phyloP scores from a whole-genome alignment of 2,888 invertebrate species.

The Pheosia gnoma region DNA sequence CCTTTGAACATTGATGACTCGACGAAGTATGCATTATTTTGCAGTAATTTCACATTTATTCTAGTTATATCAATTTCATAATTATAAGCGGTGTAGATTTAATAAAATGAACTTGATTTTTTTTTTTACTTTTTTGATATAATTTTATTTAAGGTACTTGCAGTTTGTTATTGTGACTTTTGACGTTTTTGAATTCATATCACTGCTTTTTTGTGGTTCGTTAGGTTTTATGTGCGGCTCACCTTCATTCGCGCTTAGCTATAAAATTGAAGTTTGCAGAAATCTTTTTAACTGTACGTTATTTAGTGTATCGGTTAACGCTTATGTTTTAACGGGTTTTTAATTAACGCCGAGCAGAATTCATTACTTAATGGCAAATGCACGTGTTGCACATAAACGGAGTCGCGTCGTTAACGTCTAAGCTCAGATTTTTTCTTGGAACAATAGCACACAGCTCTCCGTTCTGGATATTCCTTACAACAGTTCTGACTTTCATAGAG shows the following conservation, averaged over 20 bases:
- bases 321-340: conserved; percentile 61
- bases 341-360: conserved; percentile 67
- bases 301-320: conserved; percentile 60
- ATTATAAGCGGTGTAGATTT: too few relatives aligned
- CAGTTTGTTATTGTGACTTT: conserved; percentile 55
- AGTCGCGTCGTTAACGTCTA: conserved; percentile 60
- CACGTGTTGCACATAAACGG: conserved; percentile 72
- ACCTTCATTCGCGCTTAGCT: conserved; percentile 51
- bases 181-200: conserved; percentile 47
- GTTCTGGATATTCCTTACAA: conserved; percentile 76
- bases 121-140: background rate
- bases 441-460: conserved; percentile 72
- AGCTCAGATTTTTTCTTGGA: conserved; percentile 73
- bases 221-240: conserved; percentile 60
- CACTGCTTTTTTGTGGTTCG: conserved; percentile 52
- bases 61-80: too few relatives aligned
- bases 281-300: conserved; percentile 31
- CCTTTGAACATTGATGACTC: too few relatives aligned
- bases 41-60: too few relatives aligned
- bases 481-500: conserved; percentile 79
- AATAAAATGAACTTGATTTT: background rate
- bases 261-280: conserved; percentile 43
- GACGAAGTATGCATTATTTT: too few relatives aligned
- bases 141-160: conserved; percentile 37
- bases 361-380: conserved; percentile 71